Base-by-base conservation (phyloP, 2,797 vertebrate species). In the Trachurus trachurus region DNA sequence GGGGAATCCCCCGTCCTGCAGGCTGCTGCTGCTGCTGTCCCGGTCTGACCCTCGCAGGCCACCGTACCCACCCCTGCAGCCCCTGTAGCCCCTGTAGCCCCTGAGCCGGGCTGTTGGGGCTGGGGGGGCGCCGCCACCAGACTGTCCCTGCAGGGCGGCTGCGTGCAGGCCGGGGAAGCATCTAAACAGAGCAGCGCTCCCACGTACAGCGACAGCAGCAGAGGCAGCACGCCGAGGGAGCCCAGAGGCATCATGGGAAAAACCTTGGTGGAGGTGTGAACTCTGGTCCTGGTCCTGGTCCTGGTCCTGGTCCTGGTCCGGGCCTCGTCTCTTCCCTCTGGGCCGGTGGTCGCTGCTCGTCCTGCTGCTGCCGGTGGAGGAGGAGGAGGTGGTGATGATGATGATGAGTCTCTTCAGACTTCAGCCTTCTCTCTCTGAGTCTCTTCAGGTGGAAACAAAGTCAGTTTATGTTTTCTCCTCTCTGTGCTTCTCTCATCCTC, bases 401-500 rank as follows among this genome's bases (percentile, higher is more conserved):
- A 26, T 26, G 62, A 71, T 40, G 22, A 71, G 34, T 58, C 58
- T 63, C 75, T 34, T 34, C 31, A 34, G 26, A 26, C 26, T 26
- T 26, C 26, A 26, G 3, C 26, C 26, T 26, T 26, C 26, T 26
- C 3, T 26, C 26, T 1, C 26, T 26, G 26, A 26, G 26, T 26
- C 26, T 26, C 26, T 26, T 26, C 26, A 26, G 26, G 26, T 26
- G 26, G 26, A 26, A 26, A 26, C 26, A 26, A 26, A 26, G 26
- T 26, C 26, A 26, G 26, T 26, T 26, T 60, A 78, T 76, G n/a
- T 67, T 64, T 69, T 71, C 57, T 71, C 26, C 53, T 58, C 31
- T 67, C 40, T 67, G 31, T 42, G 59, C 89, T 94, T 94, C 94
- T 90, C 93, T 96, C 94, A 95, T 96, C 0, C 5, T 96, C 93